A percentile compares a stretch with the other conserved stretches of the same genome.
Evolutionary conservation across 2,888 invertebrate genomes (phyloP).

Genomic region (Abscondita cerata): DNA sequence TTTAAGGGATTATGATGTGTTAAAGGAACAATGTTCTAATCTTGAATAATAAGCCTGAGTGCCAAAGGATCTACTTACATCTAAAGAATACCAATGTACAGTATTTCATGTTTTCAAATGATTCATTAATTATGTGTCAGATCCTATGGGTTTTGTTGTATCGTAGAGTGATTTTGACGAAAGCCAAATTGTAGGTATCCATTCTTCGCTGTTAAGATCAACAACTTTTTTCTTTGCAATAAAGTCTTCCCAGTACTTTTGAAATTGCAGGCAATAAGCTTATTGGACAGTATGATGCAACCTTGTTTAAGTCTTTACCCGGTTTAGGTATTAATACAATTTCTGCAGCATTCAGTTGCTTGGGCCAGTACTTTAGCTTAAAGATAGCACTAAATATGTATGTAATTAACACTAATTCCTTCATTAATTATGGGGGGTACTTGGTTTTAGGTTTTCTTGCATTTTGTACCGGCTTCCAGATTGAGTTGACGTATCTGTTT

Average conservation of each 20-base stretch:
- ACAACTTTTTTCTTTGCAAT: neutral
- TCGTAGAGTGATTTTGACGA: neutral
- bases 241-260: neutral
- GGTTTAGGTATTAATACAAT: slow-evolving; percentile 13
- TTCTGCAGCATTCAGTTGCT: slow-evolving; percentile 11
- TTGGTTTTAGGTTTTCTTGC: neutral
- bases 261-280: neutral
- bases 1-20: no score
- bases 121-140: neutral
- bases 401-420: slow-evolving; percentile 3
- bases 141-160: neutral
- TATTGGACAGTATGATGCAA: no score
- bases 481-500: no score
- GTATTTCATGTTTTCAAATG: neutral
- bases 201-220: neutral
- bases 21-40: no score
- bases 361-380: slow-evolving; percentile 1
- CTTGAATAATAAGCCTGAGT: no score
- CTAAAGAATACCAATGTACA: neutral
- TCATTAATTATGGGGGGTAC: neutral
- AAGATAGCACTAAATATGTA: slow-evolving; percentile 8
- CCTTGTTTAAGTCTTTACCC: neutral
- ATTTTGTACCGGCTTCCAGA: neutral
- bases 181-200: neutral
- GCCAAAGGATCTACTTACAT: no score